These are phyloP conservation scores for Catostomus latipinnis DNA, from an alignment of 2,797 vertebrate species.

Conservation along the genomic window DNA sequence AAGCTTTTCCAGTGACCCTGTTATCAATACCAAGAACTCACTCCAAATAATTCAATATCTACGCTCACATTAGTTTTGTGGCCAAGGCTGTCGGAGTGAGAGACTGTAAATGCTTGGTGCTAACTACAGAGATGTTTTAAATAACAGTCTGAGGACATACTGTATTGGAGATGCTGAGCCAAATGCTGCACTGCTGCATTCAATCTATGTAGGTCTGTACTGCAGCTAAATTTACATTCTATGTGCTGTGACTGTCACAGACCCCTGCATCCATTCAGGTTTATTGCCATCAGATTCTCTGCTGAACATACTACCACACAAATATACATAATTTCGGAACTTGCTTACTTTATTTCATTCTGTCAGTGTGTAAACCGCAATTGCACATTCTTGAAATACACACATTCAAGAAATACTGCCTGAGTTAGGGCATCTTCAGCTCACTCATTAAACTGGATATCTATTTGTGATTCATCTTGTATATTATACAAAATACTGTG, in stretches of 20 bases:
- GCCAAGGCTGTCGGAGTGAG: slow-evolving; percentile 57
- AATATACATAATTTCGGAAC: slow-evolving; percentile 38
- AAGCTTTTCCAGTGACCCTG: slow-evolving; percentile 58
- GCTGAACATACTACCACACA: slow-evolving; percentile 18
- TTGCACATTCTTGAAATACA: slow-evolving; percentile 9
- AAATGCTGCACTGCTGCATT: slow-evolving; percentile 33
- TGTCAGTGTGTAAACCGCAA: slow-evolving; percentile 33
- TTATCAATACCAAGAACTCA: slow-evolving; percentile 65
- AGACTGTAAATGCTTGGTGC: slow-evolving; percentile 36
- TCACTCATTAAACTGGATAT: background rate
- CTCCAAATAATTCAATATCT: slow-evolving; percentile 65
- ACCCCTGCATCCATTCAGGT: slow-evolving; percentile 37
- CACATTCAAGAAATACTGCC: slow-evolving; percentile 35
- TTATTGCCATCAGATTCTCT: slow-evolving; percentile 39
- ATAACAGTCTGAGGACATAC: slow-evolving; percentile 43
- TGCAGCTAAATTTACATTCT: slow-evolving; percentile 46
- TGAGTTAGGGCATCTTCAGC: slow-evolving; percentile 19
- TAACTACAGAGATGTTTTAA: slow-evolving; percentile 48
- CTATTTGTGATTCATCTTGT: background rate
- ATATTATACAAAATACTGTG: slow-evolving; percentile 10
- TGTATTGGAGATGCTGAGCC: slow-evolving; percentile 24
- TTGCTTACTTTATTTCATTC: slow-evolving; percentile 29
- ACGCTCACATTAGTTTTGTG: slow-evolving; percentile 55
- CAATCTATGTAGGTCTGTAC: slow-evolving; percentile 43
- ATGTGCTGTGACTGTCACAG: slow-evolving; percentile 39